phyloP scores from a whole-genome alignment of 2,113 vertebrate genomes.

The Mormyrus lacerda region DNA sequence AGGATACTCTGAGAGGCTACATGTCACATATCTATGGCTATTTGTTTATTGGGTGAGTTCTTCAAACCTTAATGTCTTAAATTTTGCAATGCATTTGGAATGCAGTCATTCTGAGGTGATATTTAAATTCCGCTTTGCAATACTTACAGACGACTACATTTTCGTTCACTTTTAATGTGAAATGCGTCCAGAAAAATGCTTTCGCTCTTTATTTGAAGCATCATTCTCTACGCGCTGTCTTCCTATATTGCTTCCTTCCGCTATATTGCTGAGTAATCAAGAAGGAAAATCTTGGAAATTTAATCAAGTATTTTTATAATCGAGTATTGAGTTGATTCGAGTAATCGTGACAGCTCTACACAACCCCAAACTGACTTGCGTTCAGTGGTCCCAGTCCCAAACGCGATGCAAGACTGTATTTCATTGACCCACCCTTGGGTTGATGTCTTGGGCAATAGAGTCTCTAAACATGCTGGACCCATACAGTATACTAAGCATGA shows the following conservation, averaged over 20 bases:
- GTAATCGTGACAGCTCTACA: background rate
- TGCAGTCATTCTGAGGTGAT: too few relatives aligned
- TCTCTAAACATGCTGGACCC: background rate
- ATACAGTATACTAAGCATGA: background rate
- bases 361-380: background rate
- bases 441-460: background rate
- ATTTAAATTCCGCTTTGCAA: too few relatives aligned
- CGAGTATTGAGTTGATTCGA: background rate
- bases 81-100: background rate
- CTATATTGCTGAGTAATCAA: background rate
- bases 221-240: background rate
- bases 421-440: background rate
- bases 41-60: background rate
- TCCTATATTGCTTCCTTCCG: too few relatives aligned
- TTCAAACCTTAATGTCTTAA: background rate
- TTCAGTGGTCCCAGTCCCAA: background rate
- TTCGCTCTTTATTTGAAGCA: background rate
- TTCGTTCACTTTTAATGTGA: background rate
- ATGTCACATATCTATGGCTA: background rate
- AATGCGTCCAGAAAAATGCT: background rate
- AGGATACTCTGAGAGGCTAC: background rate
- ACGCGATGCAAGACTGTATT: background rate
- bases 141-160: background rate
- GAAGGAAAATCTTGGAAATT: background rate
- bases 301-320: background rate